These are phyloP conservation scores for Oxyscelio sp. DNA, from an alignment of 2,888 invertebrate species.

Conservation along the genomic window DNA sequence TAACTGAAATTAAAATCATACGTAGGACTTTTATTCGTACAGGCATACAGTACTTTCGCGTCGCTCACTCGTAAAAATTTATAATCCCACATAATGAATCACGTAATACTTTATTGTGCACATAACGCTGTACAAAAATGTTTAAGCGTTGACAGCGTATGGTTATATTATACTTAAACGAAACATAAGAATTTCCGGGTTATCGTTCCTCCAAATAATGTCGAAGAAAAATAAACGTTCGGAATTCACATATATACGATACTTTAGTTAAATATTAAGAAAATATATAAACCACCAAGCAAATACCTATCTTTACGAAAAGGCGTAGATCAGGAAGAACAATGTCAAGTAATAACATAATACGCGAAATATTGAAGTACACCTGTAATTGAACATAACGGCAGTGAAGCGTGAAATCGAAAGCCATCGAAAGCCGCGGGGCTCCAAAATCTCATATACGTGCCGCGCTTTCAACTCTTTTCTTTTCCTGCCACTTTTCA, in stretches of 20 bases:
- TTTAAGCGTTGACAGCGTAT: no score
- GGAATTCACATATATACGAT: no score
- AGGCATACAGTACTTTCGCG: no score
- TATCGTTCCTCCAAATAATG: no score
- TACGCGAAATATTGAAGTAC: conserved; percentile 53
- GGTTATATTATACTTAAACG: background rate
- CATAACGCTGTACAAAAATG: background rate
- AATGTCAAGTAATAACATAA: conserved; percentile 70
- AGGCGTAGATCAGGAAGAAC: conserved; percentile 48
- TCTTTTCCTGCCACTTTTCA: conserved; percentile 15
- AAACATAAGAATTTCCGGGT: background rate
- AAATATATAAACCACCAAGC: background rate
- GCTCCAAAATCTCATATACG: conserved; percentile 66
- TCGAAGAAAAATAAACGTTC: no score
- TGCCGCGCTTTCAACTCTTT: conserved; percentile 11
- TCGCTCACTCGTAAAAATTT: no score
- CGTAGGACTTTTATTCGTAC: no score
- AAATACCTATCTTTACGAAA: conserved; percentile 38
- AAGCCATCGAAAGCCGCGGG: conserved; percentile 75
- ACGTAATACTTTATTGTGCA: no score
- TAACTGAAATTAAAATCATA: no score
- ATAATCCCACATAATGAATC: no score
- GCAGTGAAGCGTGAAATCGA: conserved; percentile 75
- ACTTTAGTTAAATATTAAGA: background rate
- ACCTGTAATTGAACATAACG: conserved; percentile 65